Evolutionary conservation across 2,797 vertebrate species (phyloP).

Genomic region (Rousettus madagascariensis): DNA sequence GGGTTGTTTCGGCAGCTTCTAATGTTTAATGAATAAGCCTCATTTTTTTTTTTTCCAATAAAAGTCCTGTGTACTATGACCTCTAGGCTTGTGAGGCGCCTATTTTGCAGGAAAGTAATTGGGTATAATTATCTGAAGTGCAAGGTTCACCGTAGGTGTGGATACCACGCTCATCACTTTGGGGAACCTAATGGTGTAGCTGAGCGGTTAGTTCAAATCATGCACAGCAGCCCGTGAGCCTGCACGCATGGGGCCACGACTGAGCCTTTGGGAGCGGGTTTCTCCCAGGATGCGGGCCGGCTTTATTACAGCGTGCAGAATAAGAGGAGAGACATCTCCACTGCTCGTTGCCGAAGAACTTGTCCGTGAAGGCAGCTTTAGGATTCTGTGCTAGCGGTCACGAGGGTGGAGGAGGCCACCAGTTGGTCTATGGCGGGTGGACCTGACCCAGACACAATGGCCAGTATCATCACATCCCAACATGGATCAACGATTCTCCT

Average conservation of each 20-base stretch:
- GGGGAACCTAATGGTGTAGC: not conserved
- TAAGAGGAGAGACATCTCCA: not conserved
- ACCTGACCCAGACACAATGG: not conserved
- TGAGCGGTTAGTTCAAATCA: not conserved
- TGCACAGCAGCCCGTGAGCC: too few species aligned
- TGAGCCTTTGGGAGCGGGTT: not conserved
- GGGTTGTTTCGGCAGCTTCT: not conserved
- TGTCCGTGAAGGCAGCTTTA: not conserved
- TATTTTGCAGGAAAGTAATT: not conserved
- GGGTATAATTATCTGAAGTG: not conserved
- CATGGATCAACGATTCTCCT: not conserved
- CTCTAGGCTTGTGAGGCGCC: not conserved
- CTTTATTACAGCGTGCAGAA: not conserved
- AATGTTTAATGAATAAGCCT: not conserved
- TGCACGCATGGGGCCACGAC: not conserved
- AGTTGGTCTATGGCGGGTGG: rapidly evolving
- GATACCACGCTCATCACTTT: not conserved
- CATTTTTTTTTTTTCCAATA: not conserved
- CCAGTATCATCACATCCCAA: not conserved
- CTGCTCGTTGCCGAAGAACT: not conserved
- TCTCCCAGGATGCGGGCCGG: not conserved
- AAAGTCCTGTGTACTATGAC: not conserved
- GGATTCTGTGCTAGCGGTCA: not conserved
- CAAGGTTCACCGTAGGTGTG: not conserved
- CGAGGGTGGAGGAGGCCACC: not conserved